Evolutionary conservation across 2,113 vertebrate species (phyloP), one percentile per base, ranked within the genome.

Genomic region (Campylomormyrus numenius): DNA sequence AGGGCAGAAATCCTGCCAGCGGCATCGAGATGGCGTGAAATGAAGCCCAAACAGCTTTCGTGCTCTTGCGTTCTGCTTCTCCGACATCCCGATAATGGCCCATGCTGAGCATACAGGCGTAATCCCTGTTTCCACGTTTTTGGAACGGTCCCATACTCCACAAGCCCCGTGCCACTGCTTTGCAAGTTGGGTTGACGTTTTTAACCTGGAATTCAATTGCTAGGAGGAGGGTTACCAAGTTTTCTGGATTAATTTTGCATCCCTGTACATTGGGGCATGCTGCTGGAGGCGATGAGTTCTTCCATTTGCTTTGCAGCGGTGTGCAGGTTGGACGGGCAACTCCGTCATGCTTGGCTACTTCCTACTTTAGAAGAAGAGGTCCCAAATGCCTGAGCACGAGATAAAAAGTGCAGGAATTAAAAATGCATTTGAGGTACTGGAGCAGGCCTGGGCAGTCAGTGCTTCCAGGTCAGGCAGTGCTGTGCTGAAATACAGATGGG

Each of bases 221-320:
- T 48, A 62, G 39, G 50, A 45, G 21, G 89, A 52, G 45, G 52
- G 39, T 83, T 50, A 89, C 19, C 89, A 49, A 15, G n/a, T 56
- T 86, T 35, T 90, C n/a, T 31, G 89, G 80, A 90, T 90, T 90
- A 85, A 90, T 90, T 90, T 66, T 90, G 56, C 52, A 66, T 85
- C 53, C 49, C 45, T 49, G 53, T 13, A 66, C 45, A 66, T 9
- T 45, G 35, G 19, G 66, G 17, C 19, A 31, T 9, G 10, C 27
- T 4, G 31, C 21, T 1, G 49, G 19, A 84, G 74, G 27, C 21
- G 15, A 52, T 87, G 58, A 24, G 13, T 90, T 90, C 70, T 87
- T 90, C 62, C 45, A 74, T 77, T 74, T 49, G 85, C 45, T 90
- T 53, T 39, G 87, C 52, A 24, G 87, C 5, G 31, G 21, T 50